A percentile compares a stretch with the other conserved stretches of the same genome.
phyloP scores from a whole-genome alignment of 2,113 vertebrate species.

The Crotophaga sulcirostris region DNA sequence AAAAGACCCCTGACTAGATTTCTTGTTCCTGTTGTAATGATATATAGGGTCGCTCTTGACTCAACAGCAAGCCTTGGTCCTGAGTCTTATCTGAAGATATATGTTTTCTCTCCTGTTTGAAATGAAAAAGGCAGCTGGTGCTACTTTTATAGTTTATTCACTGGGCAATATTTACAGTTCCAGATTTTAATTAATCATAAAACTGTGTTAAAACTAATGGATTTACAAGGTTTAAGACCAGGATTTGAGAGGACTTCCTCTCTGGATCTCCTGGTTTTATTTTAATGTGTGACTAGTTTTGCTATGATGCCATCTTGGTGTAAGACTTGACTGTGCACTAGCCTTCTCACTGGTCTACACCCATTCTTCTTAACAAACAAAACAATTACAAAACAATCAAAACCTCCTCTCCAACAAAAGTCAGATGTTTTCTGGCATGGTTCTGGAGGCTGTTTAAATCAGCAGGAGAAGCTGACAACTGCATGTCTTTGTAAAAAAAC shows the following conservation, averaged over 20 bases:
- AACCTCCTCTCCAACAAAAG: neutral
- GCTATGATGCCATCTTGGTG: neutral
- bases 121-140: neutral
- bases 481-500: neutral
- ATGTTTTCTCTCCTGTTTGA: neutral
- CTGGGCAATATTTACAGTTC: neutral
- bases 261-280: neutral
- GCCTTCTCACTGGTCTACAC: neutral
- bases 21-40: neutral
- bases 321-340: neutral
- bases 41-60: neutral
- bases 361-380: neutral
- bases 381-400: neutral
- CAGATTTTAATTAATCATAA: neutral
- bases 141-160: neutral
- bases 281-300: neutral
- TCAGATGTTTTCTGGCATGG: accelerated
- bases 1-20: neutral
- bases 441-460: neutral
- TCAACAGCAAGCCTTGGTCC: neutral
- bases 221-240: neutral
- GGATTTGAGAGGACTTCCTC: neutral
- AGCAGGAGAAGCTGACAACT: neutral
- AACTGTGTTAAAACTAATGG: neutral
- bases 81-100: neutral